Evolutionary conservation across 2,888 invertebrate species (phyloP), one percentile per base, ranked within the genome.

Genomic region (Tenthredo distinguenda): DNA sequence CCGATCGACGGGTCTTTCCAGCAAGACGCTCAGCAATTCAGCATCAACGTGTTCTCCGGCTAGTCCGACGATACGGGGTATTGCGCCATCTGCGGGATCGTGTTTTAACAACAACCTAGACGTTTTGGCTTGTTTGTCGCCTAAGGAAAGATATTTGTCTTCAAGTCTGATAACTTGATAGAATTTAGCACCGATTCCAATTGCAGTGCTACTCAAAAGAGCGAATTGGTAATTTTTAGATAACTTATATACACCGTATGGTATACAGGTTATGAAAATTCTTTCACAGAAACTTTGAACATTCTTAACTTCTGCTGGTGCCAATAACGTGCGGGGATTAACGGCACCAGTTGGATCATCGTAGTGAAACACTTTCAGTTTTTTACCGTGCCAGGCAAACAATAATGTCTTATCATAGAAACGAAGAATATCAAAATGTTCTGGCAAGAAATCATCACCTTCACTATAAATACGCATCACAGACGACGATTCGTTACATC

Each of bases 161-260:
- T 85, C 87, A 0, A 87, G 82, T 3, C 34, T 84, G 3, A 92
- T 82, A 5, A 91, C 90, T 47, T 91, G 88, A 62, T 87, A 90
- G 86, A 89, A 92, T 1, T 87, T 83, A 0, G 88, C 86, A 2
- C 91, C 91, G 31, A 92, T 86, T 31, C 88, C 91, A 37, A 93
- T 88, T 0, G 90, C 93, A 6, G 85, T 86, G 31, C 87, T 88
- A 55, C 92, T 93, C 10, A 93, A 62, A 0, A 86, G n/a, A 0
- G 86, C 88, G 76, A 92, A 91, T 15, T 88, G 86, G 55, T 85
- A 72, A 6, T 88, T 87, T 9, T 88, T 87, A 4, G 89, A 88
- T 3, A 93, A 58, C 87, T 93, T 92, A 50, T 91, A 92, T 72
- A 90, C 85, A 15, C 93, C 93, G 21, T 76, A 68, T 0, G 93